Conservation (phyloP, 1,140 invertebrate species). For the Drosophila navojoa region DNA sequence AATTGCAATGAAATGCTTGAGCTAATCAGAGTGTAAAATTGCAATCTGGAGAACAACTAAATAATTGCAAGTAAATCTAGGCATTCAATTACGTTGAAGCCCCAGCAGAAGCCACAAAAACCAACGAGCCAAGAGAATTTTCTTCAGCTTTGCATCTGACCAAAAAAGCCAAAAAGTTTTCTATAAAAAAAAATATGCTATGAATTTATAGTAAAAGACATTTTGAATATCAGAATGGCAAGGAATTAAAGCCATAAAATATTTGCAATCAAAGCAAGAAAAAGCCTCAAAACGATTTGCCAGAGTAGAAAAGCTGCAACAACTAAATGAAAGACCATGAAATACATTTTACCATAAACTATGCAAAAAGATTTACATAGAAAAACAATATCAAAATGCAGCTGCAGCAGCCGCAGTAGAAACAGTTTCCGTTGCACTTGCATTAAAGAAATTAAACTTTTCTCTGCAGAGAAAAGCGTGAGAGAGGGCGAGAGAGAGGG, state of each 20-base stretch:
- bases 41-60: background rate
- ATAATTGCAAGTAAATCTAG: slow-evolving; percentile 3
- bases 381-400: slow-evolving; percentile 46
- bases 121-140: slow-evolving; percentile 26
- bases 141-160: background rate
- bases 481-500: background rate
- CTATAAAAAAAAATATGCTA: too few relatives aligned
- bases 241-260: slow-evolving; percentile 79
- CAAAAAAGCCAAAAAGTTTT: too few relatives aligned
- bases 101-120: background rate
- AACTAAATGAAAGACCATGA: slow-evolving; percentile 52
- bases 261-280: slow-evolving; percentile 71
- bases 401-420: slow-evolving; percentile 20
- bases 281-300: slow-evolving; percentile 31
- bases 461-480: background rate
- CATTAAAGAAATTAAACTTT: slow-evolving; percentile 58
- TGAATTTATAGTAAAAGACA: slow-evolving; percentile 40
- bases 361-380: slow-evolving; percentile 22
- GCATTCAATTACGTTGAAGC: slow-evolving; percentile 22
- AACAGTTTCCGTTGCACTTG: slow-evolving; percentile 43
- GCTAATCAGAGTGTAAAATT: too few relatives aligned
- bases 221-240: slow-evolving; percentile 45
- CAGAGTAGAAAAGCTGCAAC: slow-evolving; percentile 14
- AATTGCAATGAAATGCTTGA: background rate
- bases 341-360: slow-evolving; percentile 62